These are phyloP conservation scores for Ichneumoninae sp. DNA, from an alignment of 2,888 invertebrate species.

Conservation along the genomic window DNA sequence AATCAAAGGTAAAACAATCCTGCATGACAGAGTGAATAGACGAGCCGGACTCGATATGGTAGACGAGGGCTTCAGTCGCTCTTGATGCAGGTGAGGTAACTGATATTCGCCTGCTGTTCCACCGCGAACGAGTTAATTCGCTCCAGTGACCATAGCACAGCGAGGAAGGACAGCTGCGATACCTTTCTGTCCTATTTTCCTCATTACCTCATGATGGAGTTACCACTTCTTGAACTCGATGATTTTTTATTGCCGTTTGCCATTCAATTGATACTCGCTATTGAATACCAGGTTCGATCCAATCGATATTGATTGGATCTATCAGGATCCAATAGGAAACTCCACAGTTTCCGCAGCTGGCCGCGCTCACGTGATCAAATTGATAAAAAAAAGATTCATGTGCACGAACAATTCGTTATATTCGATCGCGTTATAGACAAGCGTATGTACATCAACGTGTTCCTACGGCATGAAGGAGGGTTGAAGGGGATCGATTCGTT, in stretches of 20 bases:
- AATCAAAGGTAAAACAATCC: constrained; percentile 82
- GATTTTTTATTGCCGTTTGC: not conserved
- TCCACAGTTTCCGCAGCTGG: not conserved
- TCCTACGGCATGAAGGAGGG: constrained; percentile 24
- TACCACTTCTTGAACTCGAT: not conserved
- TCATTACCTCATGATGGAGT: constrained; percentile 10
- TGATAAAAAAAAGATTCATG: constrained; percentile 46
- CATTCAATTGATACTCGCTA: not conserved
- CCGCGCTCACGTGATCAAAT: constrained; percentile 12
- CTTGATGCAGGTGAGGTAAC: constrained; percentile 53
- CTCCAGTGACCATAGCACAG: constrained; percentile 43
- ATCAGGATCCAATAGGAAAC: too few species aligned
- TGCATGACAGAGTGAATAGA: constrained; percentile 76
- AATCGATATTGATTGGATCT: not conserved
- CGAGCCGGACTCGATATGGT: constrained; percentile 9
- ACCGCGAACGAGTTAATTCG: constrained; percentile 44
- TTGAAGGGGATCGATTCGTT: constrained; percentile 66
- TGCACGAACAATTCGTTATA: constrained; percentile 51
- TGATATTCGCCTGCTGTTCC: constrained; percentile 64
- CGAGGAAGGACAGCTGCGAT: constrained; percentile 71
- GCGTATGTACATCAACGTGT: constrained; percentile 33
- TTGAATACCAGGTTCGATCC: not conserved
- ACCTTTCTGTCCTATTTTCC: constrained; percentile 70
- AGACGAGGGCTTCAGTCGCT: constrained; percentile 23
- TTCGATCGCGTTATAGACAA: constrained; percentile 50